Base-by-base conservation (phyloP, 2,113 vertebrate genomes). In the Dromaius novaehollandiae region DNA sequence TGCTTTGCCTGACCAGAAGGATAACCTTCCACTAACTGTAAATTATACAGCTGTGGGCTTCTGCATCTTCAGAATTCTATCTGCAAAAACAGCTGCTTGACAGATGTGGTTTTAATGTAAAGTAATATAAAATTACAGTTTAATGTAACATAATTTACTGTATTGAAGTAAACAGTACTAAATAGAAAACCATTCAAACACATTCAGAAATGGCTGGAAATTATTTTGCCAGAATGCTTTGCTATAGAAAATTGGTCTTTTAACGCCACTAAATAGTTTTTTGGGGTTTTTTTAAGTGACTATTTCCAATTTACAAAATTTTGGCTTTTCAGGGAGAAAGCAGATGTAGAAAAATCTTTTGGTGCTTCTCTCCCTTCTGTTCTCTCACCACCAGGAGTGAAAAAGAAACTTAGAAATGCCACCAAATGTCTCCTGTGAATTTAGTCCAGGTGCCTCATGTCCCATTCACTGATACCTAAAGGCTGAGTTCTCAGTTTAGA, bases 381-480 rank as follows among this genome's bases (percentile, higher is more conserved):
- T 8, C 22, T 89, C 6, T 14, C 28, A 32, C 3, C 0, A 2
- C 8, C 5, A 22, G 4, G 7, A 73, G 14, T 65, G 2, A 4
- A 64, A 91, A 60, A 13, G 11, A 77, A 60, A 46, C 15, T 11
- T 44, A 58, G 26, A 86, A 55, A 80, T 77, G 21, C 10, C 5
- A 28, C 10, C 10, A 48, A 24, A 20, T 68, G 53, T 53, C 34
- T 73, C 63, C 25, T 0, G 2, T n/a, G 34, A 30, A 58, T 46
- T 89, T 83, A 55, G 19, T 80, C 73, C 19, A 69, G 51, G 20
- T 64, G 30, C 20, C 36, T 53, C 26, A 11, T 60, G 19, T 53
- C 14, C 6, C 1, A 1, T 13, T 25, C 0, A 0, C 10, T 66
- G 74, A 3, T 55, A 20, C 20, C 36, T 87, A n/a, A 83, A 48